These are phyloP conservation scores for Mustelus asterias DNA, from an alignment of 2,113 vertebrate species.

Conservation along the genomic window DNA sequence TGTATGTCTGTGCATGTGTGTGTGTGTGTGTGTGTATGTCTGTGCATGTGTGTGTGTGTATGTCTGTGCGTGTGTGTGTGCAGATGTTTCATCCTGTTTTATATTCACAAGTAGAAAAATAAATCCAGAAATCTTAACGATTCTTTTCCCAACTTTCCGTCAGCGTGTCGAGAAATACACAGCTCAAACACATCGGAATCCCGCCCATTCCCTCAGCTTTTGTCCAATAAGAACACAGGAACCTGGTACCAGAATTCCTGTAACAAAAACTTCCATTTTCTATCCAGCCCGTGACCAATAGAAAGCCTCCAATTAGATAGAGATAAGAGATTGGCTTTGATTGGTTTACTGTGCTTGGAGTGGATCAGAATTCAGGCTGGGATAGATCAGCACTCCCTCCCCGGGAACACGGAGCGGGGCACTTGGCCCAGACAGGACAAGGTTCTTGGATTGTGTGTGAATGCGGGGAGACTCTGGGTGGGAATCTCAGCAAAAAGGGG, in stretches of 20 bases:
- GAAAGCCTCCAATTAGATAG: neutral
- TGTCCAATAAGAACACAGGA: neutral
- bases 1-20: neutral
- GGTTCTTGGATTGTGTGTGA: neutral
- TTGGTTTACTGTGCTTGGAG: neutral
- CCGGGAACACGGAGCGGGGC: neutral
- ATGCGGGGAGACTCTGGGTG: neutral
- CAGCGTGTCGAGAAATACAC: neutral
- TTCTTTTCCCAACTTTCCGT: too few species aligned
- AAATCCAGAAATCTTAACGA: neutral
- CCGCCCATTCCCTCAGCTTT: neutral
- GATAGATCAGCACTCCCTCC: neutral
- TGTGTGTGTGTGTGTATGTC: too few species aligned
- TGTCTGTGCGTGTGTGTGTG: neutral
- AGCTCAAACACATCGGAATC: too few species aligned
- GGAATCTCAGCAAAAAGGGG: neutral
- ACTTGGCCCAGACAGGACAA: neutral
- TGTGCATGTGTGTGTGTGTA: neutral
- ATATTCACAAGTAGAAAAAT: slow-evolving; percentile 21
- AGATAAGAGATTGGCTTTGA: neutral
- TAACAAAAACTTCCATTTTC: neutral
- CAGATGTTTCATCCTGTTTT: neutral
- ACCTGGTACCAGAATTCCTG: neutral
- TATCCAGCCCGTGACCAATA: neutral
- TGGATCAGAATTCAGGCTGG: neutral